Conservation (phyloP, 2,888 invertebrate genomes). For the Lasioglossum villosulum region DNA sequence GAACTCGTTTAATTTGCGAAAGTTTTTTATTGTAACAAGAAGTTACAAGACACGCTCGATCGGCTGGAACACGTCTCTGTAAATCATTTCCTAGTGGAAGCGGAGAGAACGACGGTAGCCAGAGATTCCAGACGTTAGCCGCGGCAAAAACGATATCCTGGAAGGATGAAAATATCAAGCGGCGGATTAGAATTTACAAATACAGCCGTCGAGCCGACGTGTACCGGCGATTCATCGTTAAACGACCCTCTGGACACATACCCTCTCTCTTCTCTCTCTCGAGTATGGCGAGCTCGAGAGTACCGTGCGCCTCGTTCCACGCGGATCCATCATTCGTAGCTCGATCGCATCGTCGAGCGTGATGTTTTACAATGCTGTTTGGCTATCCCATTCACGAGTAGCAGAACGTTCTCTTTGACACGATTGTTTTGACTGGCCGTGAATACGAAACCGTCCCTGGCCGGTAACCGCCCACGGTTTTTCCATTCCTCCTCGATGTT, state of each 20-base stretch:
- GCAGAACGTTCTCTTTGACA: conserved; percentile 51
- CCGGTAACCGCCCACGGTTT: conserved; percentile 54
- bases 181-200: conserved; percentile 45
- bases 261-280: conserved; percentile 8
- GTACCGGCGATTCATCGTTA: conserved; percentile 19
- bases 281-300: conserved; percentile 6
- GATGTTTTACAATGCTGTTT: conserved; percentile 60
- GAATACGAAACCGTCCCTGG: conserved; percentile 59
- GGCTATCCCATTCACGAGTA: conserved; percentile 60
- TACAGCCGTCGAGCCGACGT: conserved; percentile 15
- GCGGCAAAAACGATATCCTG: background rate
- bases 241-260: conserved; percentile 19
- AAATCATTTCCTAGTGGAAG: background rate
- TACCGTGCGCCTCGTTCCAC: conserved; percentile 28
- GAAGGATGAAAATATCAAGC: conserved; percentile 6
- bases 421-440: conserved; percentile 70
- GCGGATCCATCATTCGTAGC: conserved; percentile 39
- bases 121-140: background rate
- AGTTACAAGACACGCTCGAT: background rate
- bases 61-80: background rate
- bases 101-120: background rate
- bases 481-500: conserved; percentile 36
- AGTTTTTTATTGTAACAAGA: background rate
- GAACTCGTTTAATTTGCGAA: background rate
- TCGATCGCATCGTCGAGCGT: conserved; percentile 26